Conservation (phyloP, 2,797 vertebrate genomes). For the Danio choprae region DNA sequence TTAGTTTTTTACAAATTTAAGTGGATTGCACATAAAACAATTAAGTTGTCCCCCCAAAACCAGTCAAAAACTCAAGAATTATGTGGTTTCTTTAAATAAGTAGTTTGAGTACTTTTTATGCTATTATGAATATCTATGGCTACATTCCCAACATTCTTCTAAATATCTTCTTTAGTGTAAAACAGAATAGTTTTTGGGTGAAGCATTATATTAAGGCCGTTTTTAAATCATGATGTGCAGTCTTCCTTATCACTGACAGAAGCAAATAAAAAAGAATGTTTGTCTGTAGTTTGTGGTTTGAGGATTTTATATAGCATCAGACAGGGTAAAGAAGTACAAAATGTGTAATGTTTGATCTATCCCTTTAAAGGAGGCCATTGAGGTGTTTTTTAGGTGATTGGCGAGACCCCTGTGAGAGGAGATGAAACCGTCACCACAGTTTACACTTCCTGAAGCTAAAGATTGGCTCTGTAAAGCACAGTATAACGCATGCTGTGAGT, state of each 20-base stretch:
- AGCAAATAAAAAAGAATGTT: not conserved
- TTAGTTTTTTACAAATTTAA: too few relatives aligned
- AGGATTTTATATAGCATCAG: not conserved
- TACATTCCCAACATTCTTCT: too few relatives aligned
- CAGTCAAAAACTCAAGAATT: too few relatives aligned
- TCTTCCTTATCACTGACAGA: not conserved
- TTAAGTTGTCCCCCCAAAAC: too few relatives aligned
- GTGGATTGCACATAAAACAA: too few relatives aligned
- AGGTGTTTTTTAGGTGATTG: not conserved
- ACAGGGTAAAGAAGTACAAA: not conserved
- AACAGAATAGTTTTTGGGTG: too few relatives aligned
- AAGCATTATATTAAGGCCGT: too few relatives aligned
- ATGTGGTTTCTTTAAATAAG: too few relatives aligned
- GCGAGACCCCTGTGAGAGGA: not conserved
- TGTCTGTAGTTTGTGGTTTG: not conserved
- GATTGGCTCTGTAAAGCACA: constrained; percentile 6
- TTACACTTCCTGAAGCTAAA: constrained; percentile 1
- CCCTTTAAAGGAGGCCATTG: not conserved
- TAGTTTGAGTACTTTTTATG: too few relatives aligned
- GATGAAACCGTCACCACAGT: constrained; percentile 21
- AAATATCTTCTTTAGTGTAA: too few relatives aligned
- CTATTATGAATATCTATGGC: too few relatives aligned
- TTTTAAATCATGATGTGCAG: too few relatives aligned
- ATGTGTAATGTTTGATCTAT: not conserved
- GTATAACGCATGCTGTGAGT: constrained; percentile 19